Evolutionary conservation across 2,797 vertebrate genomes (phyloP).

Genomic region (Leptatherina wallacei): DNA sequence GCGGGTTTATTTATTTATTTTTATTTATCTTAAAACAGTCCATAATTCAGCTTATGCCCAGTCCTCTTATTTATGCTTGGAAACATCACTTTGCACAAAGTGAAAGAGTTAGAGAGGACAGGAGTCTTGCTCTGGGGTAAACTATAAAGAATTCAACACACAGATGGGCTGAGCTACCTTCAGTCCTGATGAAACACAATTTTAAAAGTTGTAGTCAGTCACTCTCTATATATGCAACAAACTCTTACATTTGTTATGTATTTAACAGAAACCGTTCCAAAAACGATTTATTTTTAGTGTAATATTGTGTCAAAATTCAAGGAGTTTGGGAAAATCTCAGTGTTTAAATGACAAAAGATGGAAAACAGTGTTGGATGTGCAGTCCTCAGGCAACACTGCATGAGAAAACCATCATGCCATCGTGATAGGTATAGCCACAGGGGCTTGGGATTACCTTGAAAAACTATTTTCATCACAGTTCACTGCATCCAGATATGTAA

Average conservation of each 20-base stretch:
- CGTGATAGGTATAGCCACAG: neutral
- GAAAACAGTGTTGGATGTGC: neutral
- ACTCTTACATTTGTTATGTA: neutral
- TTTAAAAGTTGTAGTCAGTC: slow-evolving; percentile 24
- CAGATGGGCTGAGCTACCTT: slow-evolving; percentile 26
- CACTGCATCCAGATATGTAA: neutral
- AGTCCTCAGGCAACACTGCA: neutral
- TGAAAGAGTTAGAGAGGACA: neutral
- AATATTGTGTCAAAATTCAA: neutral
- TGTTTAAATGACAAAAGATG: neutral
- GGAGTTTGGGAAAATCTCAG: neutral
- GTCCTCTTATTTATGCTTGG: neutral
- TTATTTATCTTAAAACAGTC: neutral
- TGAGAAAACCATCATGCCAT: neutral
- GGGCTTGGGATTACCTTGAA: neutral
- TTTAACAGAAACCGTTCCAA: neutral
- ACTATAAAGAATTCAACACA: slow-evolving; percentile 49
- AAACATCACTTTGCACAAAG: neutral
- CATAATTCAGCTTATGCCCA: slow-evolving; percentile 8
- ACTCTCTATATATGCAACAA: neutral
- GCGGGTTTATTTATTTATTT: neutral
- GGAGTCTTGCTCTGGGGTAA: slow-evolving; percentile 41
- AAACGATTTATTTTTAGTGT: too few species aligned
- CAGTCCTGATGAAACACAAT: slow-evolving; percentile 43
- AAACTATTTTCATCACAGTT: neutral